Percentiles rank a stretch among this genome's conserved stretches.
These are phyloP conservation scores for Verasper variegatus DNA, from an alignment of 2,113 vertebrate species.

Conservation along the genomic window DNA sequence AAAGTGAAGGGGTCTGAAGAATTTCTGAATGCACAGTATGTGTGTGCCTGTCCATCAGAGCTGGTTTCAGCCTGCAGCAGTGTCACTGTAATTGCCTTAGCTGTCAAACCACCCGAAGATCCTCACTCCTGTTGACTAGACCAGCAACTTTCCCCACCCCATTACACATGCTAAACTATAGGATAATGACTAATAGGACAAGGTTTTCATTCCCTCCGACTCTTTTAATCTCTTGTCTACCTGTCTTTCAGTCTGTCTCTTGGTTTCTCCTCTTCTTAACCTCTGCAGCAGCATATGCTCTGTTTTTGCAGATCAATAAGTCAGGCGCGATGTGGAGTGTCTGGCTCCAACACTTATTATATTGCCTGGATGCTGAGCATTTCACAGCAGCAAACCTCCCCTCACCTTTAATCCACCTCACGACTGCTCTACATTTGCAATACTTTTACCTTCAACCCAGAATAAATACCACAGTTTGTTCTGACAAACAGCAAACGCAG, in stretches of 20 bases:
- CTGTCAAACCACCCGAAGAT: conserved; percentile 63
- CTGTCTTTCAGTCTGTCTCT: conserved; percentile 7
- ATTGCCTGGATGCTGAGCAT: conserved; percentile 56
- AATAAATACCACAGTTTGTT: conserved; percentile 28
- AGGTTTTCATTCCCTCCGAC: background rate
- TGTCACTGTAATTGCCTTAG: conserved; percentile 63
- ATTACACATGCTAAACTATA: conserved; percentile 24
- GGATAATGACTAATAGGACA: conserved; percentile 4
- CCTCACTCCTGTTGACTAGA: conserved; percentile 32
- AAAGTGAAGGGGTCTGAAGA: background rate
- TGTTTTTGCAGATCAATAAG: conserved; percentile 64
- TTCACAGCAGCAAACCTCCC: conserved; percentile 47
- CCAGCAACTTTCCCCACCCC: conserved; percentile 10
- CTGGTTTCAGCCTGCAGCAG: conserved; percentile 51
- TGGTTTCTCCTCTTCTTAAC: conserved; percentile 43
- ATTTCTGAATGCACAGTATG: conserved; percentile 17
- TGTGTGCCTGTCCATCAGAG: conserved; percentile 57
- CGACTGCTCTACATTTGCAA: conserved; percentile 17
- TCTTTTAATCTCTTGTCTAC: background rate
- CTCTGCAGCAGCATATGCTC: conserved; percentile 21
- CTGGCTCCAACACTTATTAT: conserved; percentile 60
- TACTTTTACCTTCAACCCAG: conserved; percentile 17
- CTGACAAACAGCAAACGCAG: background rate
- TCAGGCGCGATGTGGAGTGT: conserved; percentile 56
- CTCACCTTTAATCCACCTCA: conserved; percentile 58